A percentile compares a stretch with the other conserved stretches of the same genome.
These are phyloP conservation scores for Euspilapteryx auroguttella DNA, from an alignment of 2,888 invertebrate species.

Conservation along the genomic window DNA sequence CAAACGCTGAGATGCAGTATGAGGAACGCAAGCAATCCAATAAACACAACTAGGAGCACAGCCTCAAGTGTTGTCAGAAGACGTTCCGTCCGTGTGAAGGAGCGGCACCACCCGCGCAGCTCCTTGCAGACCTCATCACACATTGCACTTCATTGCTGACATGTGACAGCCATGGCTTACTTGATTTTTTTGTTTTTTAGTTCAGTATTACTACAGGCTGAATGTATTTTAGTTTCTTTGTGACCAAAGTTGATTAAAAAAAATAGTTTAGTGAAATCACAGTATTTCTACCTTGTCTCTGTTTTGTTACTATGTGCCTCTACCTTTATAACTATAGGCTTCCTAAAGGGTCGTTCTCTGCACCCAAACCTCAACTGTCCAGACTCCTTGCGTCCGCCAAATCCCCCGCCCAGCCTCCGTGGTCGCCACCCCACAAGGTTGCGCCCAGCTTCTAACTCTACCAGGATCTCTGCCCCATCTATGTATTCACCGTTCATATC, in stretches of 20 bases:
- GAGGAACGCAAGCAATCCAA: conserved; percentile 24
- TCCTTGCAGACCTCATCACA: conserved; percentile 28
- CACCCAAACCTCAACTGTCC: conserved; percentile 89
- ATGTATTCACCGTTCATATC: conserved; percentile 62
- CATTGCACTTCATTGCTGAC: conserved; percentile 16
- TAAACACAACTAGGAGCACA: conserved; percentile 19
- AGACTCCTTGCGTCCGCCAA: conserved; percentile 83
- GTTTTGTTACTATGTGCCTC: too few relatives aligned
- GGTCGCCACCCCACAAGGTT: conserved; percentile 80
- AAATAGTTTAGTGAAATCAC: too few relatives aligned
- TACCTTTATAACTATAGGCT: conserved; percentile 48
- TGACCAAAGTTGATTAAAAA: too few relatives aligned
- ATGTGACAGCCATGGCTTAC: conserved; percentile 14
- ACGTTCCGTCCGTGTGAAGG: conserved; percentile 32
- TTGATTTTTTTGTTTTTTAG: too few relatives aligned
- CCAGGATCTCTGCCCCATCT: conserved; percentile 69
- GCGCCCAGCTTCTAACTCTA: conserved; percentile 75
- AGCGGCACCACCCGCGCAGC: conserved; percentile 32
- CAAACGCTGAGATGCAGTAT: conserved; percentile 29
- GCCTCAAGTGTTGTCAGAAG: conserved; percentile 21
- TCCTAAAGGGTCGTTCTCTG: conserved; percentile 73
- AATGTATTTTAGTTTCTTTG: too few relatives aligned
- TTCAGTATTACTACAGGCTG: too few relatives aligned
- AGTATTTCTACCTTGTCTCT: too few relatives aligned
- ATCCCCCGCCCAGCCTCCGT: conserved; percentile 82